Percentiles rank a stretch among this genome's conserved stretches.
Conservation (phyloP, 1,140 invertebrate species). For the Adoxophyes honmai region DNA sequence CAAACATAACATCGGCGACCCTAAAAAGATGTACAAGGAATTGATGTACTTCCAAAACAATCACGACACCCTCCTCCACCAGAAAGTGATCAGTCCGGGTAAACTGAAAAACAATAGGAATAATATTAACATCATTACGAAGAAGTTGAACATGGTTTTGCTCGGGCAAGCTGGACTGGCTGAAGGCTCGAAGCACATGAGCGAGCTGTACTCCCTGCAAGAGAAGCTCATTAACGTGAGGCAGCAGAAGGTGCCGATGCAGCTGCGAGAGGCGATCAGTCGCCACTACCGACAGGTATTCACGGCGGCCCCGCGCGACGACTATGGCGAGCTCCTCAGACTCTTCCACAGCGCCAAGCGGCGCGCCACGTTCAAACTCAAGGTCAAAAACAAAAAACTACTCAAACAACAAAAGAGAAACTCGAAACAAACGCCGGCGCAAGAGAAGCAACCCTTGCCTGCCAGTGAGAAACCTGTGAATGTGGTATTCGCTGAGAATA, state of each 20-base stretch:
- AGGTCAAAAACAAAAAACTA: conserved; percentile 16
- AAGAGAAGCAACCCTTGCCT: too few relatives aligned
- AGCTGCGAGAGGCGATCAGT: conserved; percentile 69
- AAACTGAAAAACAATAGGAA: conserved; percentile 66
- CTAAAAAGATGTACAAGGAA: conserved; percentile 53
- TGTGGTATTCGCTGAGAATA: too few relatives aligned
- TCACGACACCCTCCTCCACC: conserved; percentile 57
- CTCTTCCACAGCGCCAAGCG: conserved; percentile 49
- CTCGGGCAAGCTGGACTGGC: conserved; percentile 76
- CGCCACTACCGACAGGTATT: conserved; percentile 74
- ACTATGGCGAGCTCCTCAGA: conserved; percentile 67
- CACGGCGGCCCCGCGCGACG: conserved; percentile 56
- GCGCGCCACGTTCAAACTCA: conserved; percentile 22
- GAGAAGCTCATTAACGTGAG: conserved; percentile 59
- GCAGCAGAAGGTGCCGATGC: conserved; percentile 54
- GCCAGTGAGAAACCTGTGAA: too few relatives aligned
- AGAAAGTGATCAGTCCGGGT: conserved; percentile 66
- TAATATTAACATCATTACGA: conserved; percentile 57
- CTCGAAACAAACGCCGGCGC: too few relatives aligned
- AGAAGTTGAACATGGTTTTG: conserved; percentile 75
- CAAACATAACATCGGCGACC: conserved; percentile 57
- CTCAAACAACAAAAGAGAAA: neutral
- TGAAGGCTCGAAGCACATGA: conserved; percentile 70
- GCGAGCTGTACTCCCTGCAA: conserved; percentile 59
- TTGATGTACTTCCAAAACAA: conserved; percentile 59